phyloP scores from a whole-genome alignment of 2,797 vertebrate genomes.

The Hydrocynus forskahlii region DNA sequence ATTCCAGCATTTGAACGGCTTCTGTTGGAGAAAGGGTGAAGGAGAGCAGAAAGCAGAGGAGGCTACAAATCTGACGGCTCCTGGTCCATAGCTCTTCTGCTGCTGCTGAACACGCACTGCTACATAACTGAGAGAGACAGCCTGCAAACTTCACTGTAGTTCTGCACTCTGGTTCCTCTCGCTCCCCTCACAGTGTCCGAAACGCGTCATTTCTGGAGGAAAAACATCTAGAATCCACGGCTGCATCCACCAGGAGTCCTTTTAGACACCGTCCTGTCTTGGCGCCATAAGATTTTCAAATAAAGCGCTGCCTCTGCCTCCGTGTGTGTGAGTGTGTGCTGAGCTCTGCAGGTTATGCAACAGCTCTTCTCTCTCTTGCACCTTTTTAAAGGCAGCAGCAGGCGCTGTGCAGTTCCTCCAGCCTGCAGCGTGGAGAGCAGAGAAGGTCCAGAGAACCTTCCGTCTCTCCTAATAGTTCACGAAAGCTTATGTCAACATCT shows the following conservation, averaged over 20 bases:
- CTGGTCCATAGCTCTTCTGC: background rate
- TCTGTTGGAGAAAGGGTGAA: background rate
- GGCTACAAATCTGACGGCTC: background rate
- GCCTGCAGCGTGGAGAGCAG: constrained; percentile 5
- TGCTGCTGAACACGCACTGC: background rate
- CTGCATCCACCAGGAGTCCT: background rate
- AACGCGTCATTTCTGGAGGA: constrained; percentile 4
- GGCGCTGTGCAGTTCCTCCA: constrained; percentile 26
- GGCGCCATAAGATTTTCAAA: constrained; percentile 58
- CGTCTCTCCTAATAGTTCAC: too few relatives aligned
- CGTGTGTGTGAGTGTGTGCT: background rate
- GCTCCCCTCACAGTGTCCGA: background rate
- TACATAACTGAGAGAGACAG: background rate
- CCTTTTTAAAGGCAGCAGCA: constrained; percentile 50
- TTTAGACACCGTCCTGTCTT: background rate
- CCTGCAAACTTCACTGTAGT: constrained; percentile 47
- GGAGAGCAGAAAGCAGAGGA: background rate
- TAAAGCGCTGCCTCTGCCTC: constrained; percentile 42
- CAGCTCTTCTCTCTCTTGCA: constrained; percentile 45
- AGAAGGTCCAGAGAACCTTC: too few relatives aligned
- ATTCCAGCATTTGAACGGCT: constrained; percentile 77
- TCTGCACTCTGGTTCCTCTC: background rate
- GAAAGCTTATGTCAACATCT: too few relatives aligned
- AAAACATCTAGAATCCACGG: background rate
- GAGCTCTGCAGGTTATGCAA: constrained; percentile 48